Conservation (phyloP, 1,140 invertebrate species). For the Formica selysi region DNA sequence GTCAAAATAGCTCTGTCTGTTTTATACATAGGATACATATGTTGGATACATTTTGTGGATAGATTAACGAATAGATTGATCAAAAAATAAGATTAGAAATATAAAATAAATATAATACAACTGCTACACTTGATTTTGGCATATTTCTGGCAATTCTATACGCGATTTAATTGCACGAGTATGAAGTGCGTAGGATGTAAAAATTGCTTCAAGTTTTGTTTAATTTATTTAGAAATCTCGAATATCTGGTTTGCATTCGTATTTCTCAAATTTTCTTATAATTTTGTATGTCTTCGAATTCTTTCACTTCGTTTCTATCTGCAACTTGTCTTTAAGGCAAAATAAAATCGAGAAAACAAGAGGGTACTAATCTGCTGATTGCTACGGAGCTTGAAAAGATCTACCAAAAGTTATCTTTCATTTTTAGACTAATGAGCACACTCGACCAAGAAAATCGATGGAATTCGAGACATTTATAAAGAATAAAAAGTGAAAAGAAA, state of each 20-base stretch:
- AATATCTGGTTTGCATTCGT: neutral
- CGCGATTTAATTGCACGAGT: neutral
- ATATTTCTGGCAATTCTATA: neutral
- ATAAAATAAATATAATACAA: neutral
- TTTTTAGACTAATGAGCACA: conserved; percentile 74
- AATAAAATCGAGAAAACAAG: conserved; percentile 61
- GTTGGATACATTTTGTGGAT: neutral
- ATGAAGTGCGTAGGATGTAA: neutral
- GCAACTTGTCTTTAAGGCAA: conserved; percentile 23
- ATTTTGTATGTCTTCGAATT: conserved; percentile 8
- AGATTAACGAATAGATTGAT: neutral
- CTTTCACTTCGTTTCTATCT: conserved; percentile 19
- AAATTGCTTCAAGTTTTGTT: conserved; percentile 3
- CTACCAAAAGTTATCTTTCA: conserved; percentile 39
- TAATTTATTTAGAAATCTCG: conserved; percentile 16
- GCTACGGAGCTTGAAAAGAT: conserved; percentile 49
- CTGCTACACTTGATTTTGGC: neutral
- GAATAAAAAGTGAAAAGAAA: neutral
- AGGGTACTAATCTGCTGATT: conserved; percentile 78
- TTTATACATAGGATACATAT: neutral
- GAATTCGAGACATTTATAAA: neutral
- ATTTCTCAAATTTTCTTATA: conserved; percentile 14
- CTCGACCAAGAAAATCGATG: conserved; percentile 65
- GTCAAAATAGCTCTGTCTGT: neutral
- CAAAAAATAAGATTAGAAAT: neutral